These are phyloP conservation scores for Megalopta genalis DNA, from an alignment of 1,140 invertebrate genomes.

Conservation along the genomic window DNA sequence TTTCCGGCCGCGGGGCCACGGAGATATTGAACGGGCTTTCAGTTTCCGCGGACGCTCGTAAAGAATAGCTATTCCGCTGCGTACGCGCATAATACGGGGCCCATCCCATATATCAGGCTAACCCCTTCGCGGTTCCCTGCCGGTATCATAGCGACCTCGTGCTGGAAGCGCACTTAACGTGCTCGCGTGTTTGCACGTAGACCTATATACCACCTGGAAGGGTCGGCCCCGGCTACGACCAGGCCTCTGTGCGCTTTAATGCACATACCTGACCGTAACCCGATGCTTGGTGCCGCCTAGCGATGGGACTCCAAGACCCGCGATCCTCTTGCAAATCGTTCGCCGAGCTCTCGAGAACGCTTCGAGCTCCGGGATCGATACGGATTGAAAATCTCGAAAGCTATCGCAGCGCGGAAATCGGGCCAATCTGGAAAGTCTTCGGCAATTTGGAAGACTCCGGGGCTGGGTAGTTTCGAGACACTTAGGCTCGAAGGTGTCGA, in stretches of 20 bases:
- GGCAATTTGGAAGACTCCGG: too few species aligned
- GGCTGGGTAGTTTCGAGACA: too few species aligned
- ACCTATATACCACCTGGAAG: conserved; percentile 52
- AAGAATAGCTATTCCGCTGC: conserved; percentile 61
- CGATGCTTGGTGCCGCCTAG: conserved; percentile 13
- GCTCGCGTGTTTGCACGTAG: conserved; percentile 49
- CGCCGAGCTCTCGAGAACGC: not conserved
- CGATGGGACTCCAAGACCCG: not conserved
- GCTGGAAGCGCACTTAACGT: conserved; percentile 47
- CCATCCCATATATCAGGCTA: conserved; percentile 66
- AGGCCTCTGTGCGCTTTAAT: conserved; percentile 42
- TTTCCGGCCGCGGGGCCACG: not conserved
- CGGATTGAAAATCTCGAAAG: not conserved
- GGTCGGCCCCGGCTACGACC: conserved; percentile 14
- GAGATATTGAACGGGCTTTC: conserved; percentile 20
- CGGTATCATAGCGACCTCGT: conserved; percentile 36
- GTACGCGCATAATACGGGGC: conserved; percentile 68
- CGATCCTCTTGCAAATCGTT: not conserved
- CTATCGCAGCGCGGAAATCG: too few species aligned
- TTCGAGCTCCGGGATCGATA: not conserved
- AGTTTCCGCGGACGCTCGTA: conserved; percentile 55
- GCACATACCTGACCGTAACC: conserved; percentile 40
- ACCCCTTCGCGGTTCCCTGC: conserved; percentile 60
- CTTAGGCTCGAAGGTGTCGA: too few species aligned
- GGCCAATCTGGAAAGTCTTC: too few species aligned